A percentile compares a stretch with the other conserved stretches of the same genome.
These are phyloP conservation scores for Drosophila asahinai DNA, from an alignment of 1,140 invertebrate genomes.

Conservation along the genomic window DNA sequence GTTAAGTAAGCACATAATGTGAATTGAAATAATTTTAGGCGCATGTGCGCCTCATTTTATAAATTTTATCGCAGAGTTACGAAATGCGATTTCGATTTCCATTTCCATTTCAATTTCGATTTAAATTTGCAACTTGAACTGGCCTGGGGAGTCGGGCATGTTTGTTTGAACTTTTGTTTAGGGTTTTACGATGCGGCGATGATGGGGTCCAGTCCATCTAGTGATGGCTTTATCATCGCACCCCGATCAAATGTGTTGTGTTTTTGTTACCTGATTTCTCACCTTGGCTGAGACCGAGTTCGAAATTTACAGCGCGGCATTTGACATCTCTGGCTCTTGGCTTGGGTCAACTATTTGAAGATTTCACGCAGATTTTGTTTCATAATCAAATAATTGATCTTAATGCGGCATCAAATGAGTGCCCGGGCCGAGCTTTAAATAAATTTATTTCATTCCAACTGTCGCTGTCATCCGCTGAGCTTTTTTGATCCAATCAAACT, in stretches of 20 bases:
- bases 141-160: slow-evolving; percentile 16
- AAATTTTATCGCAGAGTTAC: slow-evolving; percentile 28
- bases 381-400: slow-evolving; percentile 85
- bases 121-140: slow-evolving; percentile 69
- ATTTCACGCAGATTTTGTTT: slow-evolving; percentile 83
- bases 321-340: slow-evolving; percentile 40
- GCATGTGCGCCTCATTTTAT: slow-evolving; percentile 31
- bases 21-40: slow-evolving; percentile 71
- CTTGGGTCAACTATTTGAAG: slow-evolving; percentile 71
- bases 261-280: slow-evolving; percentile 40
- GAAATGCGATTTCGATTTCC: slow-evolving; percentile 44
- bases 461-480: slow-evolving; percentile 65
- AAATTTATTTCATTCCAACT: slow-evolving; percentile 45
- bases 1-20: slow-evolving; percentile 83
- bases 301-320: slow-evolving; percentile 59
- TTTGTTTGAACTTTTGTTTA: slow-evolving; percentile 56
- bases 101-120: slow-evolving; percentile 53
- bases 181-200: slow-evolving; percentile 39
- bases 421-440: slow-evolving; percentile 37
- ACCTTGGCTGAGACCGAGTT: slow-evolving; percentile 27
- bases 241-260: slow-evolving; percentile 56
- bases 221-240: slow-evolving; percentile 67
- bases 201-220: slow-evolving; percentile 18
- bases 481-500: slow-evolving; percentile 76
- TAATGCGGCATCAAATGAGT: slow-evolving; percentile 80